Evolutionary conservation across 2,888 invertebrate species (phyloP), one percentile per base, ranked within the genome.

Genomic region (Parthenolecanium corni): DNA sequence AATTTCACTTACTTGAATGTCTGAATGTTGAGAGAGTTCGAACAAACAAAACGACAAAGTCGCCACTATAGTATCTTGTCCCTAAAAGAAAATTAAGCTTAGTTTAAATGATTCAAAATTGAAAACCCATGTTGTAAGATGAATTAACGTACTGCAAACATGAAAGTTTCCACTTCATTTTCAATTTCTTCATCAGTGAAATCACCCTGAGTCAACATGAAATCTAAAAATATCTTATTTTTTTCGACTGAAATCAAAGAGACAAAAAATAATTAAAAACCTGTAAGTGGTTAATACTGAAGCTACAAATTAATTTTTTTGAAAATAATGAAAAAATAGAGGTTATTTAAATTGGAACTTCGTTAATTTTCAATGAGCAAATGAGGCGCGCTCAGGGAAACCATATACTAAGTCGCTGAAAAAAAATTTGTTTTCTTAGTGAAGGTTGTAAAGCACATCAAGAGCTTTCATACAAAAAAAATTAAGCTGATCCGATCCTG

Each of bases 121-220:
- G 18, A 47, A 16, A 2, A 3, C 12, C n/a, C 11, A 51, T 2
- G 6, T 20, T 23, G n/a, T 20, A 51, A 12, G 21, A 21, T 49
- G 23, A 11, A 21, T 52, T 12, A 36, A 46, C 11, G 64, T 66
- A 67, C 67, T 44, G 24, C 63, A 52, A 58, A 54, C 58, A 58
- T 58, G 18, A 64, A 64, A n/a, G 53, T 46, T 52, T 61, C 25
- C 3, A 51, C 53, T 53, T 47, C 42, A 57, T 67, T 67, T 63
- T 68, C 67, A n/a, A 68, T 62, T 51, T 68, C 66, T 11, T 14
- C 23, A 14, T 62, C 42, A 23, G 21, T 52, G 9, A 62, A 62
- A 25, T 24, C 40, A 23, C 42, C 31, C 25, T 62, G 24, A 6
- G 44, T 31, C 6, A 62, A 23, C 2, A 61, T 23, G n/a, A 52